Evolutionary conservation across 2,797 vertebrate genomes (phyloP), one percentile per base, ranked within the genome.

Genomic region (Parambassis ranga): DNA sequence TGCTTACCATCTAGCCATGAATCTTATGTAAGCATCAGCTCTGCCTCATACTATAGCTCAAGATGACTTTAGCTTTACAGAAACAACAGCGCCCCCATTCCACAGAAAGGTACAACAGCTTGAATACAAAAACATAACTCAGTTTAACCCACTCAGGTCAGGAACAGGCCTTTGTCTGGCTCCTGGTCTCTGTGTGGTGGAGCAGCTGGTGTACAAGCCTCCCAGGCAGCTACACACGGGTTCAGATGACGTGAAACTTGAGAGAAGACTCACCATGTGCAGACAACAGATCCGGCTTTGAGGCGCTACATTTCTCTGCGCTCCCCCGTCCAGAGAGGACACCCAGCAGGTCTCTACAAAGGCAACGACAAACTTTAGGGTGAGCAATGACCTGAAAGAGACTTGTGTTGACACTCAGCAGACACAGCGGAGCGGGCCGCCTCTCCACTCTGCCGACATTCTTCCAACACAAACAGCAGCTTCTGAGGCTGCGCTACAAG

Each of bases 201-300:
- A 30, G 38, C 55, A 14, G 23, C 23, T 38, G 19, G 23, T 46
- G 63, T 32, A 35, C 66, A 65, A 28, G 68, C 28, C 33, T 52
- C 43, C 20, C 19, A n/a, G n/a, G n/a, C n/a, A 1, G 32, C 19
- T 27, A 37, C 4, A 24, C 19, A 13, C 33, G 1, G 32, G 64
- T 65, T 65, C 42, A 55, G 71, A 41, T 51, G 41, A 14, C 35
- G 6, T 59, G 58, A 65, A 82, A 68, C 53, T 35, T 26, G 42
- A 72, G 65, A 32, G 53, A 47, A 41, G 78, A 89, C 88, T 89
- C 81, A 90, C 90, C 88, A 85, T 86, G 74, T 83, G 79, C 26
- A 71, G 79, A 83, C 71, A 69, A 87, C 70, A 81, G 84, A 87
- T 85, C 76, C 37, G 47, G 65, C 76, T 83, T 74, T 62, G 60